Evolutionary conservation across 1,140 invertebrate species (phyloP), one percentile per base, ranked within the genome.

Genomic region (Nasonia giraulti): DNA sequence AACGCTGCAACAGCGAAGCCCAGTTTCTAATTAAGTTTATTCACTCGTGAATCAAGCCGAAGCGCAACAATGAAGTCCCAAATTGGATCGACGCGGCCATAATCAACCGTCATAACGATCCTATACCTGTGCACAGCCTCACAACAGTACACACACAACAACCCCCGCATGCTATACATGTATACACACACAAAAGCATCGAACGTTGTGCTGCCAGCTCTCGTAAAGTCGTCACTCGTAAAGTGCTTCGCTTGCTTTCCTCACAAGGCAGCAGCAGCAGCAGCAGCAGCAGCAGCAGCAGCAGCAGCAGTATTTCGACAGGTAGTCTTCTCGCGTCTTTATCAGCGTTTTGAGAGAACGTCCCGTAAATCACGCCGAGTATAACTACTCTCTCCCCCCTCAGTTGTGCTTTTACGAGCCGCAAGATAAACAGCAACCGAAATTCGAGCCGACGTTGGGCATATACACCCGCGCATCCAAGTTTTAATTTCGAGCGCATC

Each of bases 161-260:
- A 27, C 27, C 27, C 27, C 27, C 27, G 27, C 27, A 27, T 27
- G 27, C 27, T 27, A 27, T 27, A 27, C 10, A 44, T 44, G 8
- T 62, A 62, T 14, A 1, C 5, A 6, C 17, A 20, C 17, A 14
- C 12, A 50, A 1, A 50, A 50, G 12, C 55, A 62, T 62, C n/a
- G 2, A 62, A 62, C 17, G 2, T 17, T n/a, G 17, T 17, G 55
- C 55, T n/a, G 20, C 55, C 55, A 37, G 33, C 3, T 62, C 55
- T 62, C 55, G 55, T 62, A 62, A 62, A 62, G 55, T 62, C 55
- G 20, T 62, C 55, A 62, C 55, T 62, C 55, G 55, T 62, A 62
- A 62, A 62, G 20, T n/a, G 55, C 55, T 62, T 62, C 55, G 55
- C 55, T 62, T 62, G 55, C 55, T 62, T 62, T 62, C 55, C 55